Evolutionary conservation across 2,113 vertebrate genomes (phyloP), one percentile per base, ranked within the genome.

Genomic region (Ceyx margarethae): DNA sequence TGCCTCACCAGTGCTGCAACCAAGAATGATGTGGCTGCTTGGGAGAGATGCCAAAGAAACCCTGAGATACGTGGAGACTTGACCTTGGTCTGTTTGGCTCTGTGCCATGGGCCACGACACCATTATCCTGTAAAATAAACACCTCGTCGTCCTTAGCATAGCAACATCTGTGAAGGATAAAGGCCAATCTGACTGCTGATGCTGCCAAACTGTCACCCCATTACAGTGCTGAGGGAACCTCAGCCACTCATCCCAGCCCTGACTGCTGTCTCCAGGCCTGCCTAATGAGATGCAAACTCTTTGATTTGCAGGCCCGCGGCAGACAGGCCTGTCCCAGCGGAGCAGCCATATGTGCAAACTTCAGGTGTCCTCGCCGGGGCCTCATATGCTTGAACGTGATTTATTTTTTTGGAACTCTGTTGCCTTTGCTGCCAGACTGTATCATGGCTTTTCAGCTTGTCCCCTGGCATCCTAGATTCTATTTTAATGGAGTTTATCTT

Each of bases 21-120:
- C 28, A 28, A 50, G 84, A 57, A 74, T 28, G 35, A 76, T 2
- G 2, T 65, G 58, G 79, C 80, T 84, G 54, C 81, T 80, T 2
- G 53, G 75, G 72, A 94, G n/a, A 29, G 65, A 33, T 85, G 85
- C 78, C 78, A 93, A 48, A 91, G 68, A 66, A 90, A 51, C 82
- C 62, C 81, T 58, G 1, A 62, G 25, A 15, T 8, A 66, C 58
- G 26, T 9, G 53, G 31, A 91, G 61, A 81, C 77, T 91, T 89
- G 93, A 83, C 95, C 89, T 90, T 90, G 86, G 89, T 79, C 90
- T 64, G 61, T 89, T 80, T 96, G 94, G 92, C 91, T 68, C 25
- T 22, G 51, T 72, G 92, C 93, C 90, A 87, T 6, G 81, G 94
- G 88, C 65, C 69, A 67, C 31, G 85, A 35, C 61, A 48, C 51